These are phyloP conservation scores for Boloria euphrosyne DNA, from an alignment of 2,888 invertebrate genomes.

Conservation along the genomic window DNA sequence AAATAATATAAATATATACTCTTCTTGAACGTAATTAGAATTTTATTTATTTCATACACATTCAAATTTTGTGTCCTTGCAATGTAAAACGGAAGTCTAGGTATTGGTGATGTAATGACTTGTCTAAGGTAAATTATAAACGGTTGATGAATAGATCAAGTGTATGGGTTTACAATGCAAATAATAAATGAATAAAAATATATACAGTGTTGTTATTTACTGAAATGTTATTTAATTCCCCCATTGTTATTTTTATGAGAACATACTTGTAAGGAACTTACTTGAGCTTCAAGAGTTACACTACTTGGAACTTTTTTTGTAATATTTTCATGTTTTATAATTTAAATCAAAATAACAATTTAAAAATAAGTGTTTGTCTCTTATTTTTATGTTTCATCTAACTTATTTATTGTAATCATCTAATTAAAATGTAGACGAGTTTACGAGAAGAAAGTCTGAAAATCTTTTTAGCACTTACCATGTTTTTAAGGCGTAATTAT, in stretches of 20 bases:
- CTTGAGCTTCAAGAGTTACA: no score
- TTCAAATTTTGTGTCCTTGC: slow-evolving; percentile 39
- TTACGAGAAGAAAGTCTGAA: no score
- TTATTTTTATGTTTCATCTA: no score
- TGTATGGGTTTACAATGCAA: slow-evolving; percentile 81
- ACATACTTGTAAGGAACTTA: not conserved
- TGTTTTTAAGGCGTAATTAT: no score
- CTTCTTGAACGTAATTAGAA: not conserved
- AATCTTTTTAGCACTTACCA: no score
- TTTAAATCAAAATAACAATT: no score
- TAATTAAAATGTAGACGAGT: no score
- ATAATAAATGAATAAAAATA: slow-evolving; percentile 74
- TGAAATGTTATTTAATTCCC: not conserved
- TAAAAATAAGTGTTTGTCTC: no score
- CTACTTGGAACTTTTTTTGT: no score
- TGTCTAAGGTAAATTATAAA: slow-evolving; percentile 72
- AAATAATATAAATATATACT: not conserved
- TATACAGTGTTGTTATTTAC: slow-evolving; percentile 41
- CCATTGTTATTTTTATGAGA: not conserved
- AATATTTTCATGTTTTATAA: no score
- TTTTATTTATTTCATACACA: slow-evolving; percentile 3
- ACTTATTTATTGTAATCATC: no score
- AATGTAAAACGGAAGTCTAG: slow-evolving; percentile 53
- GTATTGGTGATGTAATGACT: slow-evolving; percentile 60
- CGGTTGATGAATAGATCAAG: slow-evolving; percentile 75